Percentiles rank a stretch among this genome's conserved stretches.
phyloP scores from a whole-genome alignment of 1,140 invertebrate genomes.

The Neuroterus valhalla region DNA sequence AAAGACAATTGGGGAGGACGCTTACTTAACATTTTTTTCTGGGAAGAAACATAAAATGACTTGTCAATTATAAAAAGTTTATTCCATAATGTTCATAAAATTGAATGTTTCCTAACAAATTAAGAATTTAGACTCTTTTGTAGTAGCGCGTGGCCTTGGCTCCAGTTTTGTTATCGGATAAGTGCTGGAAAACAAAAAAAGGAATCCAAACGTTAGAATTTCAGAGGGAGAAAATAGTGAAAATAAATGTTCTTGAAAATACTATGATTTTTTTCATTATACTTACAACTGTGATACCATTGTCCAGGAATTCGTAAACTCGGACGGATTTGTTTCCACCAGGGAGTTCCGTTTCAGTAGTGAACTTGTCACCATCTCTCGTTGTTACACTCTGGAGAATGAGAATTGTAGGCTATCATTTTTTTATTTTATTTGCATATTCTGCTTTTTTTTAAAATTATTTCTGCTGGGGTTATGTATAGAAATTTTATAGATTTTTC shows the following conservation, averaged over 20 bases:
- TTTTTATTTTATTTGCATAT: too few species aligned
- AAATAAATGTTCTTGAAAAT: background rate
- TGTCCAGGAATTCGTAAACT: slow-evolving; percentile 66
- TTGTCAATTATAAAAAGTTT: background rate
- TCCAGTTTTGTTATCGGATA: slow-evolving; percentile 57
- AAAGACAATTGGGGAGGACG: too few species aligned
- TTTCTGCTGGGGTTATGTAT: too few species aligned
- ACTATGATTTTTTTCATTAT: slow-evolving; percentile 10
- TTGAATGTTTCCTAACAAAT: slow-evolving; percentile 5
- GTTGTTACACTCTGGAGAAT: slow-evolving; percentile 66
- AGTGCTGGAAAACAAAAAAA: slow-evolving; percentile 57
- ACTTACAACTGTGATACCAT: slow-evolving; percentile 67
- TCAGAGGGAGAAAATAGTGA: slow-evolving; percentile 45
- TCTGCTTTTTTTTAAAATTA: too few species aligned
- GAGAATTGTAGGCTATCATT: background rate
- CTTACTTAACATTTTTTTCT: background rate
- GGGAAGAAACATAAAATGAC: background rate
- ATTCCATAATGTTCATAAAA: slow-evolving; percentile 5
- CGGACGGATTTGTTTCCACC: slow-evolving; percentile 58
- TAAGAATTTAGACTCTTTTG: slow-evolving; percentile 61
- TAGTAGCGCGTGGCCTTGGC: slow-evolving; percentile 61
- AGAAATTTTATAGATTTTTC: too few species aligned
- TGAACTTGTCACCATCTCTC: slow-evolving; percentile 65
- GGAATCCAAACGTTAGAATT: slow-evolving; percentile 44
- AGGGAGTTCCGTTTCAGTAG: slow-evolving; percentile 58